Evolutionary conservation across 2,888 invertebrate genomes (phyloP).

Genomic region (Chelonus formosanus): DNA sequence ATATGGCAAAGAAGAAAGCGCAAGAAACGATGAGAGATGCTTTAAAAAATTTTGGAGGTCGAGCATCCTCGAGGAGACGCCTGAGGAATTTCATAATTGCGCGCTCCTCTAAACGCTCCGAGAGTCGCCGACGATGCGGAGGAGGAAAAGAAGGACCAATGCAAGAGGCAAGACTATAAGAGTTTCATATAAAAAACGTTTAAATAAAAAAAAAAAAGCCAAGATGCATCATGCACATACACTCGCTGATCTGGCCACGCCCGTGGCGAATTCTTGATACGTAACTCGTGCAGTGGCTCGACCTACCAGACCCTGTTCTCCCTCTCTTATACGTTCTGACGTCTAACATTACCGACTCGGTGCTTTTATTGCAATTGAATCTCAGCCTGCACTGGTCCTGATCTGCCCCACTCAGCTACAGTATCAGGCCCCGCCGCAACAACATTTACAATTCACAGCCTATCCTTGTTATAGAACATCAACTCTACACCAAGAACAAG

Average conservation of each 20-base stretch:
- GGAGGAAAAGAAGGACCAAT: slow-evolving; percentile 10
- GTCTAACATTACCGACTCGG: slow-evolving; percentile 57
- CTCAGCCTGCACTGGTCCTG: slow-evolving; percentile 42
- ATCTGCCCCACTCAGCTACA: slow-evolving; percentile 37
- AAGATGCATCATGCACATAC: slow-evolving; percentile 51
- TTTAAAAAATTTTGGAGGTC: slow-evolving; percentile 28
- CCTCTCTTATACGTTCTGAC: slow-evolving; percentile 45
- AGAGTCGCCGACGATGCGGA: slow-evolving; percentile 6
- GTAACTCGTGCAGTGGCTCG: slow-evolving; percentile 65
- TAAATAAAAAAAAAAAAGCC: slow-evolving; percentile 38
- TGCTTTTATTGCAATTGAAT: slow-evolving; percentile 65
- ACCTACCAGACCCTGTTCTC: slow-evolving; percentile 60
- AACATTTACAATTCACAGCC: slow-evolving; percentile 5
- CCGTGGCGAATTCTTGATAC: slow-evolving; percentile 65
- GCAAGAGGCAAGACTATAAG: slow-evolving; percentile 29
- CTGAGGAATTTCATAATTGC: slow-evolving; percentile 36
- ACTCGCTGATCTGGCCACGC: slow-evolving; percentile 62
- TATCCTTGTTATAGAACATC: neutral
- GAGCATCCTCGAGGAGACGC: slow-evolving; percentile 22
- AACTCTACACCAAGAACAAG: neutral
- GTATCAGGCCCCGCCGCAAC: slow-evolving; percentile 32
- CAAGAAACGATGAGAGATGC: slow-evolving; percentile 16
- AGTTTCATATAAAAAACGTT: slow-evolving; percentile 27
- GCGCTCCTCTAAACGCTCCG: slow-evolving; percentile 21
- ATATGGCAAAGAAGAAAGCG: slow-evolving; percentile 11